Conservation (phyloP, 1,140 invertebrate species). For the Diachasma alloeum region DNA sequence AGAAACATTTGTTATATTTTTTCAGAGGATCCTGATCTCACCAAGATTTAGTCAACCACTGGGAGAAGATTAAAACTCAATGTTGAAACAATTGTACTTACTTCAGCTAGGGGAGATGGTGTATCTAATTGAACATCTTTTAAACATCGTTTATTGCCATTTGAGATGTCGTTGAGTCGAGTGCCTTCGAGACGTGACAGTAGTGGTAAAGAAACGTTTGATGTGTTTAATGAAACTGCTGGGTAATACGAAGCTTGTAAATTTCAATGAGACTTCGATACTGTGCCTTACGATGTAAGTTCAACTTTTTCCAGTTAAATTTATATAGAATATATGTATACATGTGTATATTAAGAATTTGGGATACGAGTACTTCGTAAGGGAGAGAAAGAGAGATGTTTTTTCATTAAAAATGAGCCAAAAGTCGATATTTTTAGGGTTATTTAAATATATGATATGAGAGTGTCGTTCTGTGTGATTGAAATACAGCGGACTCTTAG, state of each 20-base stretch:
- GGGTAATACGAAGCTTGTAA: not conserved
- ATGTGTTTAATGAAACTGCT: not conserved
- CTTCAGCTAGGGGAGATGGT: not conserved
- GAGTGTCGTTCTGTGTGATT: not conserved
- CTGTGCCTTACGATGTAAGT: conserved; percentile 3
- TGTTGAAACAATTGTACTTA: not conserved
- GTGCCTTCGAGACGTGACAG: not conserved
- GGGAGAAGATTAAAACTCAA: not conserved
- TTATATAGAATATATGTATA: not conserved
- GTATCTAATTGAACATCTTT: not conserved
- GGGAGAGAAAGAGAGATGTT: not conserved
- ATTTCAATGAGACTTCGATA: not conserved
- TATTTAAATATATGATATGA: not conserved
- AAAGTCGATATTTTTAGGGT: not conserved
- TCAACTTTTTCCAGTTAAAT: conserved; percentile 9
- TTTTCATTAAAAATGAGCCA: conserved; percentile 5
- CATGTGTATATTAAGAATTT: not conserved
- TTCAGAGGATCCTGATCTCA: not conserved
- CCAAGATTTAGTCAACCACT: not conserved
- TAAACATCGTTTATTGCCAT: not conserved
- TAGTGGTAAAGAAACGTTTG: not conserved
- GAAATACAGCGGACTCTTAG: not conserved
- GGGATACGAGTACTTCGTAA: not conserved
- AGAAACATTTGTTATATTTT: not conserved
- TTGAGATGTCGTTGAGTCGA: not conserved